Evolutionary conservation across 2,113 vertebrate genomes (phyloP), one percentile per base, ranked within the genome.

Genomic region (Nerophis ophidion): DNA sequence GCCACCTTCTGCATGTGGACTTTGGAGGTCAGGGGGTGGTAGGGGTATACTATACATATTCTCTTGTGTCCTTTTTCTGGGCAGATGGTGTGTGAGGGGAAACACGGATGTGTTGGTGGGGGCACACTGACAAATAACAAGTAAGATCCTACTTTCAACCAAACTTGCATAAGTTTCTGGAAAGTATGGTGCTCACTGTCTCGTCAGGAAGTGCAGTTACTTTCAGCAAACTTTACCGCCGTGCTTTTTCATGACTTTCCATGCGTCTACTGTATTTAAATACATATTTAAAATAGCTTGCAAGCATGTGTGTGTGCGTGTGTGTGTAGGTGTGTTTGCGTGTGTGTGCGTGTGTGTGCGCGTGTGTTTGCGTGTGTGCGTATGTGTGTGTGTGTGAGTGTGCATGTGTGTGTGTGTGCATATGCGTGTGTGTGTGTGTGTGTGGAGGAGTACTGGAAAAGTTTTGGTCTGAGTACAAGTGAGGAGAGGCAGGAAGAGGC

Each of bases 401-500:
- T 26, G 45, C 14, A 33, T 40, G 46, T 9, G 33, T 38, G 57
- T n/a, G 12, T 35, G 15, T 12, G 17, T 59, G 38, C 46, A 17
- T 33, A 17, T 44, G 17, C 13, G 40, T 19, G 16, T 10, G 42
- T 8, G 17, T n/a, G 36, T 19, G 16, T 10, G 38, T 19, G 40
- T 8, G 15, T 57, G 16, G 7, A 45, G 71, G 56, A 46, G 75
- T 33, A 57, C 70, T 76, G 75, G 77, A 82, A 84, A 85, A 80
- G 73, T 86, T 79, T 80, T 59, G 66, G 61, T 82, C 63, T 79
- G 57, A 72, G 61, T 67, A 8, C 4, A 55, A 71, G 58, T 72
- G 71, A 72, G 73, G 80, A 84, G 77, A 84, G 81, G 72, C 84
- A 89, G 88, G 87, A 90, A 87, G 85, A 89, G 82, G 85, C 75